phyloP scores from a whole-genome alignment of 2,888 invertebrate species.

The Euzetes globulus region DNA sequence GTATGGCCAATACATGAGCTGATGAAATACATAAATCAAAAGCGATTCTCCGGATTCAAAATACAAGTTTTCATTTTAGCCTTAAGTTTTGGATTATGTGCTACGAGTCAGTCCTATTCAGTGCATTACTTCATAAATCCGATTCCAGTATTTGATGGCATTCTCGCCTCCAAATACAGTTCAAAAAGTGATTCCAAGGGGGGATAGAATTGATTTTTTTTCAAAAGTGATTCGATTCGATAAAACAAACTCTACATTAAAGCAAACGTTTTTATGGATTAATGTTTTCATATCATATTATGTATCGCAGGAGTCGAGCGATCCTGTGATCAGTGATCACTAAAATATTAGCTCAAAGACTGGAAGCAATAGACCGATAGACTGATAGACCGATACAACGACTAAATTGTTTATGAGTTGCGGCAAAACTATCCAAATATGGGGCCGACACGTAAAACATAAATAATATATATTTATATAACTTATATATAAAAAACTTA shows the following conservation, averaged over 20 bases:
- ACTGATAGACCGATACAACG: too few species aligned
- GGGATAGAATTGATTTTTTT: not conserved
- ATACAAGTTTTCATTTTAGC: constrained; percentile 19
- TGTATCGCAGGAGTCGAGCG: not conserved
- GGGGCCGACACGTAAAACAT: constrained; percentile 9
- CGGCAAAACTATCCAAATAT: not conserved
- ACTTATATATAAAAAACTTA: not conserved
- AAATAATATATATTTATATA: constrained; percentile 7
- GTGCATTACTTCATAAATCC: constrained; percentile 29
- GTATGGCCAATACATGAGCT: not conserved
- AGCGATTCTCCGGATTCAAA: not conserved
- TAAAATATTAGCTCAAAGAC: constrained; percentile 8
- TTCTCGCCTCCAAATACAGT: not conserved
- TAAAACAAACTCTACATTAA: constrained; percentile 15
- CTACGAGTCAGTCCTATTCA: not conserved
- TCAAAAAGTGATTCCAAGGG: not conserved
- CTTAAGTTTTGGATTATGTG: constrained; percentile 2
- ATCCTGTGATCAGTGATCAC: not conserved
- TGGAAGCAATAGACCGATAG: constrained; percentile 1
- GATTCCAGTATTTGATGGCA: not conserved
- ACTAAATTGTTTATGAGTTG: constrained; percentile 17
- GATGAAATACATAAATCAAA: constrained; percentile 1
- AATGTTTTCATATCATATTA: constrained; percentile 8
- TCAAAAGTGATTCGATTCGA: not conserved
- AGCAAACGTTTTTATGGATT: constrained; percentile 25